Evolutionary conservation across 2,888 invertebrate species (phyloP), one percentile per base, ranked within the genome.

Genomic region (Agrypnus murinus): DNA sequence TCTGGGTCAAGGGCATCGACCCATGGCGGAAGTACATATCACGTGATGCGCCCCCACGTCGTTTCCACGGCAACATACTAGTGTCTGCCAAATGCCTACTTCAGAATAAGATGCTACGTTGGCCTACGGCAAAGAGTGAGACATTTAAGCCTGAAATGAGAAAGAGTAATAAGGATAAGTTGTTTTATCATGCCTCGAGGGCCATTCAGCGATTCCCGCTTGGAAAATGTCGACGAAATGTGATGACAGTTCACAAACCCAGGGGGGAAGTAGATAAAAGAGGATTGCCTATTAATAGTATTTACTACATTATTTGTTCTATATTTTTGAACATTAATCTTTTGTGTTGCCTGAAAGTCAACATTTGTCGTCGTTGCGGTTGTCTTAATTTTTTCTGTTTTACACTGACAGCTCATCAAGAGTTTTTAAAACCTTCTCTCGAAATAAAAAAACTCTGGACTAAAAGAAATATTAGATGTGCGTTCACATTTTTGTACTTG

Each of bases 1-100:
- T 72, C 57, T 75, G 65, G 75, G 75, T 75, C 75, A 75, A 75
- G 74, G 71, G 75, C 74, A 69, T 74, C 74, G 73, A 74, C 73
- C 74, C 66, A 69, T 69, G 65, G 69, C 75, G 74, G 74, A 72
- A 75, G 62, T 65, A 62, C 69, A 69, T 64, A 69, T 69, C 69
- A 66, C 69, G 65, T 63, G 71, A 64, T 45, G 55, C 66, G 53
- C 65, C 72, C 72, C 71, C 68, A 65, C 53, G 62, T 71, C 65
- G 75, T 74, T 74, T 69, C 73, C 73, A 69, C 62, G 74, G 74
- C 65, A 75, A 75, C 75, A 69, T 66, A 50, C 67, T 59, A 68
- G 62, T 62, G 58, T 65, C 57, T 72, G 71, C 65, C 74, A 70
- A 75, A 74, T 72, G 69, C 70, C 63, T 65, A 69, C 65, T 70